Conservation (phyloP, 2,888 invertebrate species). For the Iselma pallidipennis region DNA sequence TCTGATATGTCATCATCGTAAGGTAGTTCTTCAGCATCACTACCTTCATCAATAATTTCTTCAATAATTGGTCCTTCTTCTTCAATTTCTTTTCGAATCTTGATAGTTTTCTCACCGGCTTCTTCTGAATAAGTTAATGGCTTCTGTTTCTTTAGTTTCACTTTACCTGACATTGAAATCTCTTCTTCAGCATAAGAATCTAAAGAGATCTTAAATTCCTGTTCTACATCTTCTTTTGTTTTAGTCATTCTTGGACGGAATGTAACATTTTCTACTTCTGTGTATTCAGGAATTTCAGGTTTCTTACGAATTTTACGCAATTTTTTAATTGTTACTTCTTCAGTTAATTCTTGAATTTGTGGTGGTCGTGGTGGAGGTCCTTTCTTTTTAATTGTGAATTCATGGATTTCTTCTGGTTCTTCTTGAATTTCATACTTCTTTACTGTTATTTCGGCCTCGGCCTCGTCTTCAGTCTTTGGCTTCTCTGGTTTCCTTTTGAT, state of each 20-base stretch:
- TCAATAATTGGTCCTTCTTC: conserved; percentile 65
- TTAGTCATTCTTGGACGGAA: conserved; percentile 76
- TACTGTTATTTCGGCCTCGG: conserved; percentile 34
- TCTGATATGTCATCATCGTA: conserved; percentile 64
- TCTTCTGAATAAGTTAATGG: conserved; percentile 78
- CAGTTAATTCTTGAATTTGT: conserved; percentile 62
- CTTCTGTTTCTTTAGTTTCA: conserved; percentile 74
- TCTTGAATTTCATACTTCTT: conserved; percentile 34
- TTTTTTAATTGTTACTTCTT: conserved; percentile 75
- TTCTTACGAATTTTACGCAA: conserved; percentile 68
- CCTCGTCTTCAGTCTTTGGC: conserved; percentile 24
- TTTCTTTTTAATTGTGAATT: conserved; percentile 59
- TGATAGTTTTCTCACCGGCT: conserved; percentile 75
- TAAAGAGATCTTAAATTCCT: conserved; percentile 84
- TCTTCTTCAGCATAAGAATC: conserved; percentile 88
- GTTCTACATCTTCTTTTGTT: conserved; percentile 85
- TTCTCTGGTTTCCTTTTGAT: conserved; percentile 46
- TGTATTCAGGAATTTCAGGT: conserved; percentile 70
- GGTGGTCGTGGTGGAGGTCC: conserved; percentile 59
- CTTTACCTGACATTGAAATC: conserved; percentile 82
- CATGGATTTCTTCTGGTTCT: conserved; percentile 50
- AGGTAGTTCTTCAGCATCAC: conserved; percentile 61
- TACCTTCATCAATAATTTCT: conserved; percentile 68
- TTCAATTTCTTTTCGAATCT: conserved; percentile 67
- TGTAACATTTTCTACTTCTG: conserved; percentile 77